A percentile compares a stretch with the other conserved stretches of the same genome.
These are phyloP conservation scores for Drosophila borealis DNA, from an alignment of 2,888 invertebrate genomes.

Conservation along the genomic window DNA sequence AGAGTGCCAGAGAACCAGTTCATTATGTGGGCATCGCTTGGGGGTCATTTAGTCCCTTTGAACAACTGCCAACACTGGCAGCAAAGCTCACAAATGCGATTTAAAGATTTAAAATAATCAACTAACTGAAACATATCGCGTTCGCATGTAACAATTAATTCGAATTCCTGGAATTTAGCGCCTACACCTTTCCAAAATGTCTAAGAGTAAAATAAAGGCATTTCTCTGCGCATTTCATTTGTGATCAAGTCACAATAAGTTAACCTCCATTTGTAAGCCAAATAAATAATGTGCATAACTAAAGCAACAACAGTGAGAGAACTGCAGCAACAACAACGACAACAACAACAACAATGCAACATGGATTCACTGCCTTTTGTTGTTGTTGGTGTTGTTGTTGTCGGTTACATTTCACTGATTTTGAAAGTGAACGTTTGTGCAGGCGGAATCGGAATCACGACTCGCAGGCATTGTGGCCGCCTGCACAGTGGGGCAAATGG, in stretches of 20 bases:
- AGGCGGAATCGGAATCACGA: conserved; percentile 74
- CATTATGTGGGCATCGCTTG: background rate
- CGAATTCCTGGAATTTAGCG: background rate
- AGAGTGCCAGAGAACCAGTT: conserved; percentile 3
- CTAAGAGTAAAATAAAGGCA: conserved; percentile 16
- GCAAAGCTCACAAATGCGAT: background rate
- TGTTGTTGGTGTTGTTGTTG: conserved; percentile 28
- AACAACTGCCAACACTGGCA: conserved; percentile 8
- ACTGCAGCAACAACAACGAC: conserved; percentile 33
- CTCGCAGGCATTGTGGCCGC: conserved; percentile 43
- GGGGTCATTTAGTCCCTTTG: background rate
- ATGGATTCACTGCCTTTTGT: conserved; percentile 40
- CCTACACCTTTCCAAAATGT: conserved; percentile 5
- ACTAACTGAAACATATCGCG: background rate
- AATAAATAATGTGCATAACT: conserved; percentile 73
- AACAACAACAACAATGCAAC: conserved; percentile 53
- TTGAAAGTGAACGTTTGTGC: conserved; percentile 81
- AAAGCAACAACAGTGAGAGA: conserved; percentile 50
- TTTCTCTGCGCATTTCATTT: conserved; percentile 32
- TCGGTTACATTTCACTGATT: conserved; percentile 81
- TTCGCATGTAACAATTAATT: background rate
- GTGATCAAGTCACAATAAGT: conserved; percentile 62
- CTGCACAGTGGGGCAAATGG: conserved; percentile 53
- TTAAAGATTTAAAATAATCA: background rate
- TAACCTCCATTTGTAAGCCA: conserved; percentile 77